Conservation (phyloP, 2,888 invertebrate species). For the Alloplasta piceator region DNA sequence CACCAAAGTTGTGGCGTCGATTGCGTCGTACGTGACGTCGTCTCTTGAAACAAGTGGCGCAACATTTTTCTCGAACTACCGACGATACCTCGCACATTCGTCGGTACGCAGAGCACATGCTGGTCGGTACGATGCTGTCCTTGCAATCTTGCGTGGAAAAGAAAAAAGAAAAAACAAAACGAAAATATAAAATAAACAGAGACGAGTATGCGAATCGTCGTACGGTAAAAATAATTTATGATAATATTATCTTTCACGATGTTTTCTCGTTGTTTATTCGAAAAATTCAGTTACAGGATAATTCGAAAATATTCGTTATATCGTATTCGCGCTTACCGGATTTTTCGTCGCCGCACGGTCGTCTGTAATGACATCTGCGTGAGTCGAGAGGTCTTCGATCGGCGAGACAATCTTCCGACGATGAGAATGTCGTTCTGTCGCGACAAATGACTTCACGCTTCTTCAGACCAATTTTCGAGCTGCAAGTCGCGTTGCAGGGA, state of each 20-base stretch:
- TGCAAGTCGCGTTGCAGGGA: constrained; percentile 78
- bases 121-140: constrained; percentile 74
- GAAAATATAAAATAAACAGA: neutral
- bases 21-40: constrained; percentile 74
- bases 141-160: constrained; percentile 73
- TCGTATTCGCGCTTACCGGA: constrained; percentile 71
- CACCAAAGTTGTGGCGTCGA: constrained; percentile 67
- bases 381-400: constrained; percentile 75
- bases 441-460: constrained; percentile 76
- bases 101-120: constrained; percentile 77
- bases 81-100: constrained; percentile 77
- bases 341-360: constrained; percentile 76
- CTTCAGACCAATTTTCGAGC: constrained; percentile 74
- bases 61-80: constrained; percentile 77
- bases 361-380: constrained; percentile 77
- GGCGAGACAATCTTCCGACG: constrained; percentile 75
- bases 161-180: constrained; percentile 5
- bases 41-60: constrained; percentile 77
- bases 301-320: neutral
- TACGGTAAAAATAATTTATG: too few relatives aligned
- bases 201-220: too few relatives aligned
- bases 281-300: constrained; percentile 1
- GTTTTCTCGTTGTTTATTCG: neutral
- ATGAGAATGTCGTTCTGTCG: constrained; percentile 74
- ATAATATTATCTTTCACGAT: constrained; percentile 30